phyloP scores from a whole-genome alignment of 2,797 vertebrate genomes.

The Rhynchotus rufescens region DNA sequence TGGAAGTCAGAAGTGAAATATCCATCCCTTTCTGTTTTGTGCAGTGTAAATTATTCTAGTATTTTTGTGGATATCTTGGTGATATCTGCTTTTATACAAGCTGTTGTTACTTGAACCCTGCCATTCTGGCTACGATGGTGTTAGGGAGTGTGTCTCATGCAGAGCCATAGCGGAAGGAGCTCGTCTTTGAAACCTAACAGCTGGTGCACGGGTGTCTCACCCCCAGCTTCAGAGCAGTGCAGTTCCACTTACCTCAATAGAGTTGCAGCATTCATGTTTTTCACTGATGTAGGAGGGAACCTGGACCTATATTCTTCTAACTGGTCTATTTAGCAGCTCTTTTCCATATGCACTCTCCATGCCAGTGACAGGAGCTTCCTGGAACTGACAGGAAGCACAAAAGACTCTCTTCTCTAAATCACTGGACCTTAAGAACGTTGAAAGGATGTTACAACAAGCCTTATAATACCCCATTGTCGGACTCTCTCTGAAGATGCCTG shows the following conservation, averaged over 20 bases:
- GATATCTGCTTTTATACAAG: not conserved
- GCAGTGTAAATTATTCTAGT: fast-evolving
- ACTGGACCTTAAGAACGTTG: slow-evolving; percentile 67
- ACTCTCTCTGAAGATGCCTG: slow-evolving; percentile 62
- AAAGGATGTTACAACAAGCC: slow-evolving; percentile 66
- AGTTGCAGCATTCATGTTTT: slow-evolving; percentile 45
- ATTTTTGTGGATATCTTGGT: not conserved
- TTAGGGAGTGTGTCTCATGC: not conserved
- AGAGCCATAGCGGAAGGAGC: not conserved
- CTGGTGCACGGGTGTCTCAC: slow-evolving; percentile 19
- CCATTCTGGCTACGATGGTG: not conserved
- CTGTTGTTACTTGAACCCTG: not conserved
- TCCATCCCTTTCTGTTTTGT: not conserved
- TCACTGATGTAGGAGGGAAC: slow-evolving; percentile 24
- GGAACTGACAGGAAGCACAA: slow-evolving; percentile 67
- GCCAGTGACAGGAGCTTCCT: slow-evolving; percentile 70
- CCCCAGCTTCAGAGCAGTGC: not conserved
- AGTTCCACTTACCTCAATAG: slow-evolving; percentile 44
- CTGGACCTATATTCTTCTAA: slow-evolving; percentile 55
- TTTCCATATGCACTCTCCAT: slow-evolving; percentile 61
- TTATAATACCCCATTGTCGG: slow-evolving; percentile 63
- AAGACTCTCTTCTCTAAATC: slow-evolving; percentile 63
- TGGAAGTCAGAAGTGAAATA: not conserved
- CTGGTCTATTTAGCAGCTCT: slow-evolving; percentile 63
- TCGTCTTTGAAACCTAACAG: slow-evolving; percentile 45